A percentile compares a stretch with the other conserved stretches of the same genome.
Evolutionary conservation across 2,797 vertebrate genomes (phyloP).

Genomic region (Catamblyrhynchus diadema): DNA sequence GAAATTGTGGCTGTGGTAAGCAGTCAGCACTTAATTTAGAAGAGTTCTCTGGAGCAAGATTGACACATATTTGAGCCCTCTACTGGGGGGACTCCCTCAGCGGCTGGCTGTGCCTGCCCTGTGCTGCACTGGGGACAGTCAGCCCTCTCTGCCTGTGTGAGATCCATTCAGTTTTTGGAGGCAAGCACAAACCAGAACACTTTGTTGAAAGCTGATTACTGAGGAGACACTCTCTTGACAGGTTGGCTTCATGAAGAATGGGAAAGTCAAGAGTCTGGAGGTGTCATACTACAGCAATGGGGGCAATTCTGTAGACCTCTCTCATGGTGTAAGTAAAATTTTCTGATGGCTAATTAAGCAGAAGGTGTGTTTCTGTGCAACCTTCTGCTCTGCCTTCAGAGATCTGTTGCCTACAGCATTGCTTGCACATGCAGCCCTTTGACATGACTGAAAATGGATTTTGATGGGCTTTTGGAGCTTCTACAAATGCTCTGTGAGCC

Average conservation of each 20-base stretch:
- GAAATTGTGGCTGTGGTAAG: neutral
- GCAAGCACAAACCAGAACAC: neutral
- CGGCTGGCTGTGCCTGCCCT: neutral
- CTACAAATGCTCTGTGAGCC: neutral
- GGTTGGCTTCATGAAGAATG: conserved; percentile 90
- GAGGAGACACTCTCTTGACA: conserved; percentile 47
- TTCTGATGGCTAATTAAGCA: neutral
- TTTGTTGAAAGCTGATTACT: neutral
- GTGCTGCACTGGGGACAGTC: neutral
- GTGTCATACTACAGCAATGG: conserved; percentile 85
- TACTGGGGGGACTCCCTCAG: neutral
- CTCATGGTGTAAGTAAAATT: conserved; percentile 80
- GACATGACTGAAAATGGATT: neutral
- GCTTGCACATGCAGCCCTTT: neutral
- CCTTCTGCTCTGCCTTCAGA: neutral
- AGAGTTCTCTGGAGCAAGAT: neutral
- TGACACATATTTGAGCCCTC: neutral
- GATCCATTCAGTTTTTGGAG: neutral
- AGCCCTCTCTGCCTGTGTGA: neutral
- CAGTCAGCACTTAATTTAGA: neutral
- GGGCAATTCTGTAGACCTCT: conserved; percentile 89
- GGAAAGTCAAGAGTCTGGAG: conserved; percentile 85
- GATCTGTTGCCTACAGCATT: neutral
- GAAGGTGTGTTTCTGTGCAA: neutral
- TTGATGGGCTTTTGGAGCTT: neutral